Evolutionary conservation across 2,113 vertebrate species (phyloP).

Genomic region (Choloepus hoffmanni): DNA sequence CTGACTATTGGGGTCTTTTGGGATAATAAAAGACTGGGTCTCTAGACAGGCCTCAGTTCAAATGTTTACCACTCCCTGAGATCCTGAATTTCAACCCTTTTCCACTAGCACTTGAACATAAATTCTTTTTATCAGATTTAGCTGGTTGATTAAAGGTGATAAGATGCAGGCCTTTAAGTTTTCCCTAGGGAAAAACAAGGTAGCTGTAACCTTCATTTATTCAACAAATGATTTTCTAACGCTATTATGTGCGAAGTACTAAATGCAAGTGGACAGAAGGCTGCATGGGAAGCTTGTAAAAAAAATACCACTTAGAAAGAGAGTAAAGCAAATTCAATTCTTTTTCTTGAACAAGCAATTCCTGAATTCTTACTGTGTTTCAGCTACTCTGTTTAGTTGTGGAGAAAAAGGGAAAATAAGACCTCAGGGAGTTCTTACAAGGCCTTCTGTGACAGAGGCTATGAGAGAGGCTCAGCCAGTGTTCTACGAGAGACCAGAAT

Average conservation of each 20-base stretch:
- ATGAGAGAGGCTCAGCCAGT: not conserved
- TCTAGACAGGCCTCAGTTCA: constrained; percentile 5
- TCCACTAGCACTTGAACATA: constrained; percentile 13
- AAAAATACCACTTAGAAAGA: not conserved
- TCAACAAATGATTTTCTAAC: not conserved
- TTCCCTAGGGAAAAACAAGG: not conserved
- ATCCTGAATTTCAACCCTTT: constrained; percentile 29
- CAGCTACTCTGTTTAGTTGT: not conserved
- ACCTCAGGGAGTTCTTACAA: not conserved
- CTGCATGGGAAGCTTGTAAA: not conserved
- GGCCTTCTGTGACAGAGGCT: not conserved
- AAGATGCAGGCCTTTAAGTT: not conserved
- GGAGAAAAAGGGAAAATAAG: not conserved
- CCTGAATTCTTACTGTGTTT: not conserved
- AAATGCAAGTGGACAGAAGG: not conserved
- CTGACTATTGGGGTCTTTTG: not conserved
- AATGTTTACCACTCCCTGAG: not conserved
- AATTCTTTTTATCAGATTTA: constrained; percentile 55
- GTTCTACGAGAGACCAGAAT: not conserved
- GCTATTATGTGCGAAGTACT: not conserved
- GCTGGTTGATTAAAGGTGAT: not conserved
- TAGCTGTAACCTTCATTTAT: not conserved
- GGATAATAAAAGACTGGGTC: constrained; percentile 27
- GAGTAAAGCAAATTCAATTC: constrained; percentile 6
- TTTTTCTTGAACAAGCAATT: constrained; percentile 28